Evolutionary conservation across 2,113 vertebrate genomes (phyloP), one percentile per base, ranked within the genome.

Genomic region (Larimichthys crocea): DNA sequence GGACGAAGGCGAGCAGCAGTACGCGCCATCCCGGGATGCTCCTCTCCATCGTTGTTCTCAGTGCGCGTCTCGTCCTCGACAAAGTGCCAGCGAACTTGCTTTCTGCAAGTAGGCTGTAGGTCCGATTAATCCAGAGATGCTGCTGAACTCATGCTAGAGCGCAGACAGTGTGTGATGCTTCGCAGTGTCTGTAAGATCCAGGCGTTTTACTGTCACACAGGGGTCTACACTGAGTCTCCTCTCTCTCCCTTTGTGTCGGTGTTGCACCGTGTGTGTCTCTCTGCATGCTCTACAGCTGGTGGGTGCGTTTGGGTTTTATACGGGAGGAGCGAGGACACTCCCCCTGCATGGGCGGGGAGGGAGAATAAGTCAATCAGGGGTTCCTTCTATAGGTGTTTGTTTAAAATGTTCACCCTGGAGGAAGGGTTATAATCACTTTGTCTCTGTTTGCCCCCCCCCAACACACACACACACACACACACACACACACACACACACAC

Each of bases 251-350:
- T 80, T 80, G 82, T 78, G 76, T 78, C 26, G 2, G 24, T 65
- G 44, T 14, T 12, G 55, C 9, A 17, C 6, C 78, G 6, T 10
- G 55, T 4, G 53, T 12, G 40, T 60, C 20, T 66, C 1, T 57
- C 8, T 81, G 49, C 60, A 50, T 64, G 42, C 49, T 84, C 48
- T 26, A 10, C 10, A 16, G 26, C 63, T 49, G 71, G 20, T 42
- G 88, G 83, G 83, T 79, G 80, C 92, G 94, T 26, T 84, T 95
- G 83, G 53, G 86, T 94, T 97, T 97, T 97, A 97, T 97, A 96
- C 19, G 0, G 66, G 2, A 57, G 79, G 16, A 20, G 71, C 20
- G 14, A 70, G 19, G 91, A 79, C 94, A 87, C 95, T 88, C 92
- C 96, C 42, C 80, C 42, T 1, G 29, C 50, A 9, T 8, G 79